Evolutionary conservation across 2,113 vertebrate genomes (phyloP), one percentile per base, ranked within the genome.

Genomic region (Heterocephalus glaber): DNA sequence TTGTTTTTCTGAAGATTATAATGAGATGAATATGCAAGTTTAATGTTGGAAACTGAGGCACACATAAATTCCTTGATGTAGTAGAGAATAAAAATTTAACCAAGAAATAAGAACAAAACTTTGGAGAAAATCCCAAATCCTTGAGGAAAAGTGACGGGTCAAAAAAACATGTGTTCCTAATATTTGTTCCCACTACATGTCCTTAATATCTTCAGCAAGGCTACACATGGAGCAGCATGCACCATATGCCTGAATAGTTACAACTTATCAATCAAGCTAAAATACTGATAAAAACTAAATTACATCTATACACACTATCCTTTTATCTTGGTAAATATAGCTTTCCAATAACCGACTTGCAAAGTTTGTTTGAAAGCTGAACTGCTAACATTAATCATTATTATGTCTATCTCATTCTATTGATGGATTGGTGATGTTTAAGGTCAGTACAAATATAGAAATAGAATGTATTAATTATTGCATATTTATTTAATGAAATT

Each of bases 301-400:
- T 95, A 56, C 4, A n/a, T 35, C 65, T 35, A 86, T 12, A 35
- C 6, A 58, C 2, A 13, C 38, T 90, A 41, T 72, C 33, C 16
- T 85, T 26, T 26, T 41, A 33, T 79, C 10, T 93, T 94, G 63
- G 3, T 16, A 92, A 65, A 87, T 54, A 77, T 4, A 82, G 9
- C 41, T 95, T 89, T 28, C 63, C 49, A 63, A 65, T 88, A 74
- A 74, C 19, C 60, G 86, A 90, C 19, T 65, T 68, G 87, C 28
- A 89, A 84, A 81, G 14, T 61, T 60, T 47, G 10, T 74, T 96
- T 96, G 60, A 89, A 84, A 92, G 35, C 3, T 92, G 70, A 94
- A 47, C 28, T 90, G 86, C 6, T 52, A 38, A 72, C 85, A 70
- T 80, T 94, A 87, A 63, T 93, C 28, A 90, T 66, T 87, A 58